Percentiles rank a stretch among this genome's conserved stretches.
phyloP scores from a whole-genome alignment of 2,797 vertebrate species.

The Ispidina lecontei region DNA sequence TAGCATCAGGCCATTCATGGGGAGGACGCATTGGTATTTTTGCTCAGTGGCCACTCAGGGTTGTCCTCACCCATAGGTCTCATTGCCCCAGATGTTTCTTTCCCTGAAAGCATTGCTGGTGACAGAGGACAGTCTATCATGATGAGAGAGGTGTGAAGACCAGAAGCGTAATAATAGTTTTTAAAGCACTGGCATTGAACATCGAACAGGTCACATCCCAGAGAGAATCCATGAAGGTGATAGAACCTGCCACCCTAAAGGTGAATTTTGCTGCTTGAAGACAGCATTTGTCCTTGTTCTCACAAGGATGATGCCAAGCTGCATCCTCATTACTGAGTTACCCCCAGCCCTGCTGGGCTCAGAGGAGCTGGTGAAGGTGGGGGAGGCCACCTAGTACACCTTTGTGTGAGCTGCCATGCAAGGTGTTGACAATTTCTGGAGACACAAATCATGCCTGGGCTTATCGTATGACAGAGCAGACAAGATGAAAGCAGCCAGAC shows the following conservation, averaged over 20 bases:
- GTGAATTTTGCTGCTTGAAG: neutral
- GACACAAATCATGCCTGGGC: neutral
- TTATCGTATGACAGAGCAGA: neutral
- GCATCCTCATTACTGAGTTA: neutral
- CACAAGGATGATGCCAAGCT: fast-evolving
- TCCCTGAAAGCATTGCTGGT: neutral
- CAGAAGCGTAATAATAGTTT: neutral
- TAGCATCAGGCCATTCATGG: fast-evolving
- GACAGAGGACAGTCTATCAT: neutral
- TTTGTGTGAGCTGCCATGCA: fast-evolving
- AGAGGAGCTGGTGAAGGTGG: fast-evolving
- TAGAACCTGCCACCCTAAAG: neutral
- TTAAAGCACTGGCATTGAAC: neutral
- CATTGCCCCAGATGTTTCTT: neutral
- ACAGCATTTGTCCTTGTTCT: neutral
- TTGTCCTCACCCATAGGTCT: fast-evolving
- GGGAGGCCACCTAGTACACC: fast-evolving
- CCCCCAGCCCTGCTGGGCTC: fast-evolving
- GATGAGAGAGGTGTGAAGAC: neutral
- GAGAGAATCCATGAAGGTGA: neutral
- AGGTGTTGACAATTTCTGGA: neutral
- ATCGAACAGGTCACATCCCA: neutral
- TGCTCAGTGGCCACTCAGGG: fast-evolving
- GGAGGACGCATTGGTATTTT: fast-evolving
- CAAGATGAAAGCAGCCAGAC: fast-evolving